A percentile compares a stretch with the other conserved stretches of the same genome.
These are phyloP conservation scores for Poecilia picta DNA, from an alignment of 2,797 vertebrate species.

Conservation along the genomic window DNA sequence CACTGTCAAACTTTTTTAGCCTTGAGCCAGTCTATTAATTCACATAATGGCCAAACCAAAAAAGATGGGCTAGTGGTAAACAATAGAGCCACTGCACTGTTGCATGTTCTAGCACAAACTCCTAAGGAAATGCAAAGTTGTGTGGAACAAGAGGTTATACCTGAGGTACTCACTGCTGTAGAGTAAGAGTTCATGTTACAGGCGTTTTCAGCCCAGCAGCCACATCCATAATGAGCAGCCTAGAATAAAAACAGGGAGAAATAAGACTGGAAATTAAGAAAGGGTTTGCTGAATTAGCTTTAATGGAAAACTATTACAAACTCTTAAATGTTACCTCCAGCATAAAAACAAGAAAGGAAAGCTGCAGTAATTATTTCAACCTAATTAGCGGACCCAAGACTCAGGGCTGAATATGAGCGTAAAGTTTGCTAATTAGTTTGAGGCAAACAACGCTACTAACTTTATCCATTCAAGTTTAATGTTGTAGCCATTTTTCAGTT, in stretches of 20 bases:
- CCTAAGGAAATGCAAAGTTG: background rate
- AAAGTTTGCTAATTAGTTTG: constrained; percentile 23
- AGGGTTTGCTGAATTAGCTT: background rate
- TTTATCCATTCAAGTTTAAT: constrained; percentile 17
- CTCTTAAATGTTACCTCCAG: constrained; percentile 4
- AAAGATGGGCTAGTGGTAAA: constrained; percentile 33
- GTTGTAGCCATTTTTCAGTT: constrained; percentile 9
- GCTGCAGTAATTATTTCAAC: constrained; percentile 2
- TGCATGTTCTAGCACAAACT: background rate
- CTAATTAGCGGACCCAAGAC: constrained; percentile 6
- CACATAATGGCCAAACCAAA: constrained; percentile 38
- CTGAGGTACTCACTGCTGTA: constrained; percentile 99
- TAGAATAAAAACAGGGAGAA: constrained; percentile 62
- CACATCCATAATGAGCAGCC: constrained; percentile 99
- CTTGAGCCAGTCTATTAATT: constrained; percentile 55
- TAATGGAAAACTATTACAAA: background rate
- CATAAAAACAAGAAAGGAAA: background rate
- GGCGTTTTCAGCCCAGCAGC: constrained; percentile 99
- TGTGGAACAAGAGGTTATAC: constrained; percentile 79
- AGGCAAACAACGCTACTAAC: constrained; percentile 25
- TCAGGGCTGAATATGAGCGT: background rate
- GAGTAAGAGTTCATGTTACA: constrained; percentile 92
- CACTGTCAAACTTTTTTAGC: constrained; percentile 56
- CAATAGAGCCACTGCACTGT: constrained; percentile 3
- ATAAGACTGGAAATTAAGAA: constrained; percentile 12